phyloP scores from a whole-genome alignment of 1,140 invertebrate genomes.

The Drosophila takahashii region DNA sequence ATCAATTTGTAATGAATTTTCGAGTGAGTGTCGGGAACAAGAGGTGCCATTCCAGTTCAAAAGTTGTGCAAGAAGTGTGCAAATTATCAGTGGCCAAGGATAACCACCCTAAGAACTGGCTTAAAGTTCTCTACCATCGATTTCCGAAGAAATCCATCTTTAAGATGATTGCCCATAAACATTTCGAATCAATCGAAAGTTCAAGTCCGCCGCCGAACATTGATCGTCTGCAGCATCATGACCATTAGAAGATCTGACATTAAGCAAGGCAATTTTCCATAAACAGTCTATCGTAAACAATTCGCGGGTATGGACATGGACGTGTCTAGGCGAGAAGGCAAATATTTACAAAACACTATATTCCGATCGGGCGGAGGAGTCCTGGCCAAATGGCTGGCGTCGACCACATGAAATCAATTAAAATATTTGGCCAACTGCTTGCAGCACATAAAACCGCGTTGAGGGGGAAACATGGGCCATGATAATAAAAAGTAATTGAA shows the following conservation, averaged over 20 bases:
- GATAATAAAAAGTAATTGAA: constrained; percentile 68
- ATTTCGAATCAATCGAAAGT: neutral
- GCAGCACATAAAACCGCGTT: constrained; percentile 50
- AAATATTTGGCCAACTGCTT: constrained; percentile 64
- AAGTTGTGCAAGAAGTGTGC: too few relatives aligned
- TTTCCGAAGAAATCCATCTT: too few relatives aligned
- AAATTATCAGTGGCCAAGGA: too few relatives aligned
- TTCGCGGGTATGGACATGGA: constrained; percentile 24
- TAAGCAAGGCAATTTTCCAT: constrained; percentile 17
- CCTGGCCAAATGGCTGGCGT: constrained; percentile 8
- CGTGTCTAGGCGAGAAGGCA: constrained; percentile 38
- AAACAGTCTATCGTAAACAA: constrained; percentile 56
- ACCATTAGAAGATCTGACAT: constrained; percentile 22
- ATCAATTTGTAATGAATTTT: constrained; percentile 63
- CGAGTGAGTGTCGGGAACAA: constrained; percentile 12
- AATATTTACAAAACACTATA: constrained; percentile 55
- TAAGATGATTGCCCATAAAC: too few relatives aligned
- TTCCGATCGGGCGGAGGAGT: neutral
- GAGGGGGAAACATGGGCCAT: constrained; percentile 7
- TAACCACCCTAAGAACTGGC: too few relatives aligned
- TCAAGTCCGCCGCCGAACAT: neutral
- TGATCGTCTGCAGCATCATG: neutral
- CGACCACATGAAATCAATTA: constrained; percentile 74
- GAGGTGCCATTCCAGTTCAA: neutral
- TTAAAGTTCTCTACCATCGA: too few relatives aligned